Evolutionary conservation across 2,888 invertebrate species (phyloP).

Genomic region (Emmelina monodactyla): DNA sequence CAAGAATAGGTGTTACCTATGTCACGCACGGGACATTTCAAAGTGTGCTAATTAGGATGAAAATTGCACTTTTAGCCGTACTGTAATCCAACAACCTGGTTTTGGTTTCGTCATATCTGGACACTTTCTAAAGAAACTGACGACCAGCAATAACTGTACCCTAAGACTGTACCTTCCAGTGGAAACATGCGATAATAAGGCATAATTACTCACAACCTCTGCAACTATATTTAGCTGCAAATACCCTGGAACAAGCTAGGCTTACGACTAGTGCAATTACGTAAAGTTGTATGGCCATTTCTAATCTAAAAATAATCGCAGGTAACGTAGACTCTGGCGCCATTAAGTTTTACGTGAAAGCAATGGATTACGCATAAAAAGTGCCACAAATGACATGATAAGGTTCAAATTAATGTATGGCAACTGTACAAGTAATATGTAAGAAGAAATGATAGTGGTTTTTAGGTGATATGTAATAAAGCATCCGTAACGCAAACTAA

Average conservation of each 20-base stretch:
- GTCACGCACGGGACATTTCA: slow-evolving; percentile 54
- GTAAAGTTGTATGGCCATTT: slow-evolving; percentile 66
- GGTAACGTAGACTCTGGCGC: slow-evolving; percentile 59
- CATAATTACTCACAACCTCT: slow-evolving; percentile 57
- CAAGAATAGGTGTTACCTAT: slow-evolving; percentile 29
- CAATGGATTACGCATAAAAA: slow-evolving; percentile 29
- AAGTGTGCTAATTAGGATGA: slow-evolving; percentile 28
- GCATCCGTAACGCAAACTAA: slow-evolving; percentile 47
- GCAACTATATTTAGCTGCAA: slow-evolving; percentile 62
- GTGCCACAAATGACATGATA: neutral
- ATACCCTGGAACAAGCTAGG: slow-evolving; percentile 57
- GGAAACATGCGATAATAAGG: slow-evolving; percentile 64
- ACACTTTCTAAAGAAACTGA: slow-evolving; percentile 63
- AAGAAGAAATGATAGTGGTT: neutral
- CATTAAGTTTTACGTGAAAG: slow-evolving; percentile 60
- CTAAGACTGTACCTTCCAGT: slow-evolving; percentile 48
- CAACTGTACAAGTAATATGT: neutral
- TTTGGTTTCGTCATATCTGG: slow-evolving; percentile 58
- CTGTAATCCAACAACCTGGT: slow-evolving; percentile 44
- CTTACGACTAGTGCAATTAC: slow-evolving; percentile 63
- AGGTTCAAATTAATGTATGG: neutral
- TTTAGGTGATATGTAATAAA: neutral
- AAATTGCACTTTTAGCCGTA: slow-evolving; percentile 38
- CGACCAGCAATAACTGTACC: slow-evolving; percentile 42
- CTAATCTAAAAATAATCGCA: slow-evolving; percentile 68